These are phyloP conservation scores for Xylocopa sonorina DNA, from an alignment of 1,140 invertebrate species.

Conservation along the genomic window DNA sequence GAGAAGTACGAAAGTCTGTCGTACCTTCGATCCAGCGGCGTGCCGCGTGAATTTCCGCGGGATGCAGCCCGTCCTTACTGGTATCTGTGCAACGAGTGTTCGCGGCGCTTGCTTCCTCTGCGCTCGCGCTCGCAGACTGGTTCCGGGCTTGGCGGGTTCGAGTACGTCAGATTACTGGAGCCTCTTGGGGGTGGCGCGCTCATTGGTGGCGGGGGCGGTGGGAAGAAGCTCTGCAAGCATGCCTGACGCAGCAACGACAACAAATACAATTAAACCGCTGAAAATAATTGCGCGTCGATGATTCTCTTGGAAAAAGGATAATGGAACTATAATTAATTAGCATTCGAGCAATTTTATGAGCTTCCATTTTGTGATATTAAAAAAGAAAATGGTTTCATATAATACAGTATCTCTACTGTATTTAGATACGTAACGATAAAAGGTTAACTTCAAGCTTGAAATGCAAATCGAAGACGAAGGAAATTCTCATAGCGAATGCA, in stretches of 20 bases:
- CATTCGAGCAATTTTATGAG: no score
- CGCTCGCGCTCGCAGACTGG: slow-evolving; percentile 77
- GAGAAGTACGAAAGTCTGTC: slow-evolving; percentile 44
- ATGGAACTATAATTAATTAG: no score
- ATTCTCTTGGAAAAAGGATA: no score
- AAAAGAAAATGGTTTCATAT: no score
- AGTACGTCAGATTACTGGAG: slow-evolving; percentile 79
- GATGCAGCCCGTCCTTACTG: slow-evolving; percentile 72
- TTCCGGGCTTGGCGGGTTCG: slow-evolving; percentile 80
- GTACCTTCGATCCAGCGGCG: slow-evolving; percentile 54
- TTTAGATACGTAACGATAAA: no score
- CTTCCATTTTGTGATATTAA: no score
- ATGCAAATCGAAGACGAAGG: no score
- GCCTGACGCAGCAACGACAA: slow-evolving; percentile 68
- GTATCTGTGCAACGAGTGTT: slow-evolving; percentile 80
- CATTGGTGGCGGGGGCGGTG: slow-evolving; percentile 80
- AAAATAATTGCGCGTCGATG: no score
- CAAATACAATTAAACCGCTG: slow-evolving; percentile 20
- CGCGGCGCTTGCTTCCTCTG: slow-evolving; percentile 79
- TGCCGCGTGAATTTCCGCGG: slow-evolving; percentile 27
- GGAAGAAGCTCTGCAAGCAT: slow-evolving; percentile 82
- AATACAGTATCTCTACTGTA: no score
- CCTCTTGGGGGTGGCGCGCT: slow-evolving; percentile 77
- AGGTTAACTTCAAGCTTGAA: background rate
- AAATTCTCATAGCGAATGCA: no score